A percentile compares a stretch with the other conserved stretches of the same genome.
Conservation (phyloP, 2,888 invertebrate genomes). For the Tenthredo amoena region DNA sequence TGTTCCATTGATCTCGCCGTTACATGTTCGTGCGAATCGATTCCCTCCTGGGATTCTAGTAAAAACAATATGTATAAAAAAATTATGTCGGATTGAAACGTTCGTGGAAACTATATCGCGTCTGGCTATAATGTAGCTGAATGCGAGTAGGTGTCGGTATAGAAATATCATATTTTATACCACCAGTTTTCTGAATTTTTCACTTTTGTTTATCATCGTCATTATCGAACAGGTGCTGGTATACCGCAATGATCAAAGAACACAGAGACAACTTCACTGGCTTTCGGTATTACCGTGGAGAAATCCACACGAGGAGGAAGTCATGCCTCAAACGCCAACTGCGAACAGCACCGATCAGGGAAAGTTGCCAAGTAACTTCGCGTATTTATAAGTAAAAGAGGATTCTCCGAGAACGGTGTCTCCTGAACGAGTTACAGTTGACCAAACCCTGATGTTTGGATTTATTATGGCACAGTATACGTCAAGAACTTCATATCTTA, state of each 20-base stretch:
- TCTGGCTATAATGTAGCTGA: background rate
- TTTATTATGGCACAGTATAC: background rate
- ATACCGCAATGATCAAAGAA: constrained; percentile 46
- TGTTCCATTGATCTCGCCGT: constrained; percentile 36
- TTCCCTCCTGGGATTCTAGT: background rate
- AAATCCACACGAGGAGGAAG: constrained; percentile 49
- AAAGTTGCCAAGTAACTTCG: constrained; percentile 36
- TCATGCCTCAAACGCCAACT: constrained; percentile 23
- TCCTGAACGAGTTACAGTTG: background rate
- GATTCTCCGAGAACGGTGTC: background rate
- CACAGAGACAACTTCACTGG: constrained; percentile 40
- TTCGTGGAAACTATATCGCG: constrained; percentile 6
- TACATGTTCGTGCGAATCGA: background rate
- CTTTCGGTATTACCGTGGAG: constrained; percentile 37
- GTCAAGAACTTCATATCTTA: background rate
- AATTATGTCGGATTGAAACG: constrained; percentile 25
- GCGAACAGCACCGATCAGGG: constrained; percentile 31
- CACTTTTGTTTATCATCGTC: constrained; percentile 7
- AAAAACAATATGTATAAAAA: background rate
- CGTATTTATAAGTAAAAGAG: constrained; percentile 16
- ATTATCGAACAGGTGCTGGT: constrained; percentile 14
- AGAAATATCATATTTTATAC: constrained; percentile 1
- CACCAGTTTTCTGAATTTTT: background rate
- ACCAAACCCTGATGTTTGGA: background rate
- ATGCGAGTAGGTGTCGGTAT: background rate